Evolutionary conservation across 2,797 vertebrate genomes (phyloP).

Genomic region (Lacerta bilineata): DNA sequence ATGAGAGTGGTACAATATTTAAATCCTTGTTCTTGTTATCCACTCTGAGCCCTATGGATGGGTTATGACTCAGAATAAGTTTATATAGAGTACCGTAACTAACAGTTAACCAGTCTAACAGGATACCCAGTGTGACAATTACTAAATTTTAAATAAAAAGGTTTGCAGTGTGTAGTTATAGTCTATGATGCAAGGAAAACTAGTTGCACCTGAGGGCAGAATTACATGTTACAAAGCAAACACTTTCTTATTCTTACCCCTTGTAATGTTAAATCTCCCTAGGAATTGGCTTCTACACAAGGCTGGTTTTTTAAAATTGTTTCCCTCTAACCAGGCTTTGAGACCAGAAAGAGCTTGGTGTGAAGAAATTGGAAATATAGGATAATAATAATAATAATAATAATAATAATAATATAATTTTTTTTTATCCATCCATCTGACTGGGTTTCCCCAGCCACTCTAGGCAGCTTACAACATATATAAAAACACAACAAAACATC

Average conservation of each 20-base stretch:
- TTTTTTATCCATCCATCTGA: too few relatives aligned
- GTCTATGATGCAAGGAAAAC: neutral
- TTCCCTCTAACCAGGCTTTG: neutral
- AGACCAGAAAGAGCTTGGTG: neutral
- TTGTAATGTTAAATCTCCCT: neutral
- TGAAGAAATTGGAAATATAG: neutral
- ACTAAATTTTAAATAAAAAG: neutral
- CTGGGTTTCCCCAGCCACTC: too few relatives aligned
- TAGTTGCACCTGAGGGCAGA: neutral
- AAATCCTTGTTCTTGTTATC: neutral
- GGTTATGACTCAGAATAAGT: neutral
- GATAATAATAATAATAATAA: too few relatives aligned
- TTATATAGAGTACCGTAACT: neutral
- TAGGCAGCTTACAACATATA: too few relatives aligned
- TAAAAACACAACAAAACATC: too few relatives aligned
- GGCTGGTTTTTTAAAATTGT: neutral
- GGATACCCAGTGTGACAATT: neutral
- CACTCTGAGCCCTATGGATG: neutral
- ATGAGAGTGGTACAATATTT: neutral
- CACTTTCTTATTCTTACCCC: neutral
- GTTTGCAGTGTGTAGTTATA: neutral
- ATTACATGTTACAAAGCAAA: neutral
- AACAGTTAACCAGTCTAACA: constrained; percentile 1
- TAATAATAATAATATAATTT: too few relatives aligned
- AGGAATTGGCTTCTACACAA: neutral